Conservation (phyloP, 2,888 invertebrate genomes). For the Sericinus montela region DNA sequence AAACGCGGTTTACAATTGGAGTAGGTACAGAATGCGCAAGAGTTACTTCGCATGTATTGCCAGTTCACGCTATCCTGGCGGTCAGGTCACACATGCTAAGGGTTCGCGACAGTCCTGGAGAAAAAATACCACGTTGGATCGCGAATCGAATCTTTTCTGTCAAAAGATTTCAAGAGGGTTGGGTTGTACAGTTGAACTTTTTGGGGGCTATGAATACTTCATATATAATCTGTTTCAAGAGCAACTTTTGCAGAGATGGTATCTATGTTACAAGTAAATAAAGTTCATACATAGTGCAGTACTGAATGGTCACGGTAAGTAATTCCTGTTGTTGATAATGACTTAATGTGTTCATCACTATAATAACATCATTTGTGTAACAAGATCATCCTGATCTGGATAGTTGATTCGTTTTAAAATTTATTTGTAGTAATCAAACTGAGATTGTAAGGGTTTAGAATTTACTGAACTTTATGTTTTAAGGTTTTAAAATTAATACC, state of each 20-base stretch:
- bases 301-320: constrained; percentile 24
- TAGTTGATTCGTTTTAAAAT: neutral
- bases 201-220: neutral
- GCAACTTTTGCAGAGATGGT: neutral
- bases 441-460: too few species aligned
- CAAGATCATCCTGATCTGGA: neutral
- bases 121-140: constrained; percentile 11
- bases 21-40: constrained; percentile 59
- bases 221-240: neutral
- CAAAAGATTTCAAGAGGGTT: too few species aligned
- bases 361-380: constrained; percentile 13
- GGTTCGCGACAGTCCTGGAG: constrained; percentile 33
- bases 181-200: neutral
- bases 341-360: constrained; percentile 15
- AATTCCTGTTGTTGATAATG: constrained; percentile 15
- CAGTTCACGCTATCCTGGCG: constrained; percentile 70
- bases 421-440: neutral
- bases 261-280: constrained; percentile 13
- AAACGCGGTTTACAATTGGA: constrained; percentile 73
- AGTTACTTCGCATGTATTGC: constrained; percentile 44
- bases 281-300: constrained; percentile 15
- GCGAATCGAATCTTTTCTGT: neutral
- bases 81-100: constrained; percentile 51
- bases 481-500: too few species aligned
- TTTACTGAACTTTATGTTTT: too few species aligned